A percentile compares a stretch with the other conserved stretches of the same genome.
phyloP scores from a whole-genome alignment of 2,888 invertebrate genomes.

The Morpho achilles region DNA sequence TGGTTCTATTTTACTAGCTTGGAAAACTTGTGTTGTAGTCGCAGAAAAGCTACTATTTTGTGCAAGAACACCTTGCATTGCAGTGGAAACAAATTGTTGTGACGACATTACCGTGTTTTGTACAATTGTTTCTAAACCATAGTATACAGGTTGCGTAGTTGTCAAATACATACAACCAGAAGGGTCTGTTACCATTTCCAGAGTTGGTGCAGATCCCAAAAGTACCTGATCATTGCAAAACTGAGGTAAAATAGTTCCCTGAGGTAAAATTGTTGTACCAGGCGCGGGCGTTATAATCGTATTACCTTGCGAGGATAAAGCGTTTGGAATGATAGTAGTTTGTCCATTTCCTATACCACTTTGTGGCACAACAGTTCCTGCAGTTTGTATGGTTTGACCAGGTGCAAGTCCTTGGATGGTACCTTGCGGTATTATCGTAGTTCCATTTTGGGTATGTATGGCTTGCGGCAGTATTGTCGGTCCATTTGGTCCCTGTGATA shows the following conservation, averaged over 20 bases:
- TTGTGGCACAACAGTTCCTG: conserved; percentile 67
- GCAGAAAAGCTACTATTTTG: conserved; percentile 91
- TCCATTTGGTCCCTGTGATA: conserved; percentile 77
- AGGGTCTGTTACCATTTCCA: conserved; percentile 82
- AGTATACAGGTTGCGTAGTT: conserved; percentile 87
- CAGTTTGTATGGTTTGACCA: conserved; percentile 59
- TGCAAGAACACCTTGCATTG: conserved; percentile 88
- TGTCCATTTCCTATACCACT: conserved; percentile 73
- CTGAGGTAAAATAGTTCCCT: conserved; percentile 75
- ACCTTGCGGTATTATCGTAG: conserved; percentile 81
- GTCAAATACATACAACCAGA: conserved; percentile 79
- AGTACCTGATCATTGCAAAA: conserved; percentile 81
- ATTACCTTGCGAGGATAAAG: conserved; percentile 75
- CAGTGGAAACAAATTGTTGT: conserved; percentile 89
- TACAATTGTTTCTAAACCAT: conserved; percentile 91
- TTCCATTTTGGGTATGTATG: conserved; percentile 78
- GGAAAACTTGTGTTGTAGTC: conserved; percentile 90
- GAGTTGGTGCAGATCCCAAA: conserved; percentile 79
- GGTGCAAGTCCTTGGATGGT: conserved; percentile 62
- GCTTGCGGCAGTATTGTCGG: conserved; percentile 81
- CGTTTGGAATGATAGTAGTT: conserved; percentile 70
- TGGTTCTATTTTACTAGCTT: conserved; percentile 91
- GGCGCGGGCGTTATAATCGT: conserved; percentile 71
- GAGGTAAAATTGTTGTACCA: conserved; percentile 81
- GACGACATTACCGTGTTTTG: conserved; percentile 95